Conservation (phyloP, 2,113 vertebrate species). For the Coptodon rendalli region DNA sequence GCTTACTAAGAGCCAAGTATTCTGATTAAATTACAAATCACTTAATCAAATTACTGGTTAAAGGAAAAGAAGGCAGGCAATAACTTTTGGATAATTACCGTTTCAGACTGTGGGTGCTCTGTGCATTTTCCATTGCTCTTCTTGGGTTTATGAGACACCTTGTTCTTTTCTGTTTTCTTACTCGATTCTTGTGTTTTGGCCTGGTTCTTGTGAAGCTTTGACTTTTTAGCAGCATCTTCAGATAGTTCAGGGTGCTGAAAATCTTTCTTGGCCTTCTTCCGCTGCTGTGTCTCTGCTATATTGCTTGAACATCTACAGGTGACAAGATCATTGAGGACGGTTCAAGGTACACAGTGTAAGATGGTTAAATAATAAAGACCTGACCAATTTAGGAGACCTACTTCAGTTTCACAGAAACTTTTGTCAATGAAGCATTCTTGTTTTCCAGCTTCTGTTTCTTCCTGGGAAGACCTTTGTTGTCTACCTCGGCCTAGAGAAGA, state of each 20-base stretch:
- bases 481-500: slow-evolving; percentile 56
- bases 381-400: slow-evolving; percentile 54
- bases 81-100: not conserved
- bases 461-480: slow-evolving; percentile 45
- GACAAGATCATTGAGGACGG: not conserved
- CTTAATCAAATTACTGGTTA: not conserved
- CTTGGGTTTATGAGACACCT: slow-evolving; percentile 70
- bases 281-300: slow-evolving; percentile 50
- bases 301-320: slow-evolving; percentile 60
- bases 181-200: slow-evolving; percentile 24
- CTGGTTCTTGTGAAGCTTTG: slow-evolving; percentile 60
- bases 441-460: slow-evolving; percentile 76
- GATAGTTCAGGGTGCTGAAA: slow-evolving; percentile 9
- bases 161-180: slow-evolving; percentile 39
- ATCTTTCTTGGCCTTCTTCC: slow-evolving; percentile 60
- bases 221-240: slow-evolving; percentile 33
- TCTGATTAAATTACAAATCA: not conserved
- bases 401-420: slow-evolving; percentile 63
- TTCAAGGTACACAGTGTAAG: not conserved
- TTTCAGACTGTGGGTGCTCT: slow-evolving; percentile 14
- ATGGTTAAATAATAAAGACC: not conserved
- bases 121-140: slow-evolving; percentile 62
- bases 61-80: not conserved
- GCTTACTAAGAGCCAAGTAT: not conserved
- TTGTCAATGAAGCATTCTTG: slow-evolving; percentile 36